These are phyloP conservation scores for Cerceris rybyensis DNA, from an alignment of 2,888 invertebrate species.

Conservation along the genomic window DNA sequence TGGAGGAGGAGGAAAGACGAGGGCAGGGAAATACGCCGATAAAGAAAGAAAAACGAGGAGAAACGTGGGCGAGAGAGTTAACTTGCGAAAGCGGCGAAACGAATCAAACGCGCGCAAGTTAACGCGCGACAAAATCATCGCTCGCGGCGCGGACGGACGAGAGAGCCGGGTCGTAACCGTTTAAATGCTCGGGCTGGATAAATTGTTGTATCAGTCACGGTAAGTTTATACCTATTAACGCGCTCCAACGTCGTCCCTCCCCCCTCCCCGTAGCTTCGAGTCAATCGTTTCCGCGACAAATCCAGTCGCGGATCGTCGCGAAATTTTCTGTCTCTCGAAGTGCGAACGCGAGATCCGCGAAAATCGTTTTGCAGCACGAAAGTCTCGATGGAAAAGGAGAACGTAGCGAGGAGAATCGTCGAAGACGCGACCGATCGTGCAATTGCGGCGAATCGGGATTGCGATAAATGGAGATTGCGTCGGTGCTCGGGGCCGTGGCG, in stretches of 20 bases:
- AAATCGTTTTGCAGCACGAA: neutral
- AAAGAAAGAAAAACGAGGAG: constrained; percentile 35
- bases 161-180: constrained; percentile 76
- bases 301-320: too few relatives aligned
- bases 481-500: constrained; percentile 20
- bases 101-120: constrained; percentile 78
- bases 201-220: constrained; percentile 80
- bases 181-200: constrained; percentile 76
- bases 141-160: constrained; percentile 20
- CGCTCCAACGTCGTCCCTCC: constrained; percentile 27
- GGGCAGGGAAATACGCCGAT: constrained; percentile 22
- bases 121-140: constrained; percentile 77
- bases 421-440: constrained; percentile 25
- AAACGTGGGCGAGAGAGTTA: constrained; percentile 72
- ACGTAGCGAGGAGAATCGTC: neutral
- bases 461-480: constrained; percentile 52
- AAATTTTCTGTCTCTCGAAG: neutral
- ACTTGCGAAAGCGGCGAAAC: constrained; percentile 75
- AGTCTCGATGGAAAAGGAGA: neutral
- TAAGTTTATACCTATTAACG: constrained; percentile 76
- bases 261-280: neutral
- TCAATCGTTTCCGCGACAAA: too few relatives aligned
- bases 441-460: constrained; percentile 40
- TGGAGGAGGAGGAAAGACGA: neutral
- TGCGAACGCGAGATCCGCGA: neutral